Base-by-base conservation (phyloP, 1,140 invertebrate genomes). In the Drosophila sturtevanti region DNA sequence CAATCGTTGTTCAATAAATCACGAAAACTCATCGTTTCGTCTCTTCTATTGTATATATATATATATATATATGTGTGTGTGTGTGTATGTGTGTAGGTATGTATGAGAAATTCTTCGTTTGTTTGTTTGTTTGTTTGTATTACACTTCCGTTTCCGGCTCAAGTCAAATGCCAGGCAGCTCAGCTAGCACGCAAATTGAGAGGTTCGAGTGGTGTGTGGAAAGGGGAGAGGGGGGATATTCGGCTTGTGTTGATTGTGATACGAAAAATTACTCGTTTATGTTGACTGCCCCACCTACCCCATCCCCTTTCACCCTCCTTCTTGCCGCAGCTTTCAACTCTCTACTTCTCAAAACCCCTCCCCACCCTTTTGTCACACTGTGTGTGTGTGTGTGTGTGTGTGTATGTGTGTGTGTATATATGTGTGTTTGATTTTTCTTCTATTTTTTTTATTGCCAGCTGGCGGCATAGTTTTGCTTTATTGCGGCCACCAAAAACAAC, bases 1-100 rank as follows among this genome's bases (percentile, higher is more conserved):
- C 78, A 80, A 76, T 68, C 77, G 68, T 60, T 62, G 60, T 61
- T 62, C 78, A 80, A 80, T 80, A 80, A 80, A 80, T 80, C 78
- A 80, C 64, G 60, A 73, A 72, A 62, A 52, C 67, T 76, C 66
- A 68, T 70, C 67, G 66, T 63, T 76, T 58, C 34, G 55, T 59
- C 54, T 68, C 74, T 68, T 14, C 51, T 52, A 37, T 51, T 51
- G 55, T 55, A n/a, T 44, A n/a, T 44, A 14, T 38, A 4, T 38
- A n/a, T 38, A 9, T 38, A 11, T 37, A 2, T 37, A 11, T 37
- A 1, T 38, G 37, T 38, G 1, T 38, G 37, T 38, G 37, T 38
- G 37, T 48, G 41, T 21, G 41, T 48, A 16, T 48, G 14, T 44
- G 16, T 48, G 14, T 44, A 16, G n/a, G n/a, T 18, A 18, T 48